phyloP scores from a whole-genome alignment of 2,888 invertebrate genomes.

The Petrophora chlorosata region DNA sequence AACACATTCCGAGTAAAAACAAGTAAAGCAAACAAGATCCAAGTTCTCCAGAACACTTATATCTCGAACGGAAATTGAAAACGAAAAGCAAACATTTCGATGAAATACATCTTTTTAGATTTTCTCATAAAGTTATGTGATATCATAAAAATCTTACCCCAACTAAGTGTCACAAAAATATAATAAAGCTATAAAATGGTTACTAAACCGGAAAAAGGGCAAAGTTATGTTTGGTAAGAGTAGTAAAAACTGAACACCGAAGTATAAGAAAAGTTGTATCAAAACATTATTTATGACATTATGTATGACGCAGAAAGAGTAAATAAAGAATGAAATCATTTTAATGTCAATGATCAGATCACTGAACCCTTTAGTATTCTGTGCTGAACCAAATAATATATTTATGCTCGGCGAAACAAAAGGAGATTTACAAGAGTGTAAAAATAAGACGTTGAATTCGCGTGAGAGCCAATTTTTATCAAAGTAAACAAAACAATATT shows the following conservation, averaged over 20 bases:
- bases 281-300: too few relatives aligned
- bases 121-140: conserved; percentile 33
- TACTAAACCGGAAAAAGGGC: too few relatives aligned
- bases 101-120: conserved; percentile 30
- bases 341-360: conserved; percentile 4
- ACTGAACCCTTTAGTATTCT: too few relatives aligned
- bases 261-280: too few relatives aligned
- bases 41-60: conserved; percentile 33
- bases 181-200: conserved; percentile 22
- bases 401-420: background rate
- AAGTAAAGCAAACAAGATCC: conserved; percentile 39
- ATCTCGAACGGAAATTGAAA: conserved; percentile 54
- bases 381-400: too few relatives aligned
- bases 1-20: conserved; percentile 21
- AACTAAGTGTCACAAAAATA: conserved; percentile 11
- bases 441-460: too few relatives aligned
- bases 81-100: conserved; percentile 43
- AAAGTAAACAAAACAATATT: too few relatives aligned
- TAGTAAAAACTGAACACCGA: too few relatives aligned
- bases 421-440: background rate
- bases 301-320: too few relatives aligned
- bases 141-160: conserved; percentile 18
- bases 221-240: too few relatives aligned
- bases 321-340: too few relatives aligned
- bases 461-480: too few relatives aligned